Evolutionary conservation across 2,888 invertebrate genomes (phyloP), one percentile per base, ranked within the genome.

Genomic region (Nymphalis urticae): DNA sequence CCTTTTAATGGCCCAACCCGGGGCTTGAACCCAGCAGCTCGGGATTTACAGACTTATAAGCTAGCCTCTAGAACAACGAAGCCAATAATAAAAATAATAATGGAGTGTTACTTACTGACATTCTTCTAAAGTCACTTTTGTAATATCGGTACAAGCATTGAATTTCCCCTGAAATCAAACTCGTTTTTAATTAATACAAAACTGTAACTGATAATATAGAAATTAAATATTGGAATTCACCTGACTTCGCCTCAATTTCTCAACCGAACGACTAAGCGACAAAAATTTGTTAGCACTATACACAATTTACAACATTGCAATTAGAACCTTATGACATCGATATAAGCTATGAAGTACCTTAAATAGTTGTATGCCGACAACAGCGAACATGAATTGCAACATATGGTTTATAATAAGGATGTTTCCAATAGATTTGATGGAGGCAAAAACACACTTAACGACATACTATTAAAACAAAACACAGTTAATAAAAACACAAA

Each of bases 321-420:
- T 42, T 27, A 27, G 48, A 64, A 66, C 54, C 16, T 54, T 54
- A 54, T 21, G 19, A 68, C 66, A 62, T 48, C 24, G 65, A 63
- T 59, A 65, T 24, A 66, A 69, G 69, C 63, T 48, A 71, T 61
- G 50, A 72, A 64, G 86, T 95, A 97, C 97, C 96, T 99, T 99
- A 94, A 99, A 99, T 82, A 99, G 96, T 93, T 99, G 99, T 86
- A 99, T 98, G 92, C 99, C 99, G 92, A 99, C 98, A 88, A 99
- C 99, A 93, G 99, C 98, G 93, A 99, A 99, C 98, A 99, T 99
- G 95, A 99, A 99, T 95, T 99, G 97, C 89, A 99, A 97, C 92
- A 99, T 97, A 94, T 98, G 98, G 91, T 98, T 99, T 93, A 99
- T 99, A 94, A 99, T 94, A 95, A 99, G 98, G 92, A 99, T 99